phyloP scores from a whole-genome alignment of 2,888 invertebrate species.

The Linhomoeus sp. region DNA sequence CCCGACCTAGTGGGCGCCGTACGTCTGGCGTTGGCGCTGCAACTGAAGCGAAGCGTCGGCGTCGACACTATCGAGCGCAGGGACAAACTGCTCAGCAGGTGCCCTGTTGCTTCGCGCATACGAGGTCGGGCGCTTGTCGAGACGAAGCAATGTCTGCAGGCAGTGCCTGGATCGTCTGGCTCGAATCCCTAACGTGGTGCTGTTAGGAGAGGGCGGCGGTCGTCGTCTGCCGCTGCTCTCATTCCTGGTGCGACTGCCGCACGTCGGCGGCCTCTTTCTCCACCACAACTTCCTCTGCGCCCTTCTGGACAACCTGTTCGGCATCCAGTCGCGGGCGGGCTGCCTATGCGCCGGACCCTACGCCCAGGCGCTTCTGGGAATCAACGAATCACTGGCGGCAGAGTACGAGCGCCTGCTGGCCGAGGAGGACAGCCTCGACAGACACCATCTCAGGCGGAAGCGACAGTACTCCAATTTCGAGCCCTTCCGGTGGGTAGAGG shows the following conservation, averaged over 20 bases:
- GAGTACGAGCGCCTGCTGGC: slow-evolving; percentile 51
- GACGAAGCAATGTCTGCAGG: too few species aligned
- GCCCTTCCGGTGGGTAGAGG: slow-evolving; percentile 35
- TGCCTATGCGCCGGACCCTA: slow-evolving; percentile 57
- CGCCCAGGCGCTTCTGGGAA: slow-evolving; percentile 61
- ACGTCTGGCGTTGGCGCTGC: slow-evolving; percentile 61
- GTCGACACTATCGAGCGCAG: slow-evolving; percentile 46
- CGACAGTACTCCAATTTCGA: slow-evolving; percentile 40
- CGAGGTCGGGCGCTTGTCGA: too few species aligned
- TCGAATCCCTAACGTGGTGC: neutral
- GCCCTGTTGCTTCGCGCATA: too few species aligned
- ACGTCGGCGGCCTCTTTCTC: slow-evolving; percentile 46
- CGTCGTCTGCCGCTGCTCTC: slow-evolving; percentile 57
- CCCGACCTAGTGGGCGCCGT: slow-evolving; percentile 38
- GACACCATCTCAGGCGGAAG: slow-evolving; percentile 33
- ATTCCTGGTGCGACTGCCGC: slow-evolving; percentile 57
- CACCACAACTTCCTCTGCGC: slow-evolving; percentile 73
- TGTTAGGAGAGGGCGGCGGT: neutral
- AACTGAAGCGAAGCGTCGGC: slow-evolving; percentile 59
- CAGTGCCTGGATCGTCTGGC: too few species aligned
- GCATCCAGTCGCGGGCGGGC: slow-evolving; percentile 48
- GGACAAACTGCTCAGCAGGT: slow-evolving; percentile 27
- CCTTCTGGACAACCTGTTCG: slow-evolving; percentile 70
- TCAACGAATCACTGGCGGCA: slow-evolving; percentile 49
- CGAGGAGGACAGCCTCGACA: slow-evolving; percentile 41